phyloP scores from a whole-genome alignment of 1,140 invertebrate species.

The Saccostrea cuccullata region DNA sequence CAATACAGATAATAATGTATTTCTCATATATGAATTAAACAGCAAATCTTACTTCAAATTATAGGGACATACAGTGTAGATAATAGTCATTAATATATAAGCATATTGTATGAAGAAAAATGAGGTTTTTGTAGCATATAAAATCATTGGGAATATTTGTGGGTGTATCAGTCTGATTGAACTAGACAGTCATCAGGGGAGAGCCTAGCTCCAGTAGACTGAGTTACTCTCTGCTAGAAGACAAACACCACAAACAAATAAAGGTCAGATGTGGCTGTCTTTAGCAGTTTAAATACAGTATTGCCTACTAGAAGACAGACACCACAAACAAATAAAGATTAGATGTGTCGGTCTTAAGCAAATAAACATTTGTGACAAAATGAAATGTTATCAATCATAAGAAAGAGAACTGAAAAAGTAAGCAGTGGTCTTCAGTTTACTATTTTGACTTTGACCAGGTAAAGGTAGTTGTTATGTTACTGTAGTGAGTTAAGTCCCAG shows the following conservation, averaged over 20 bases:
- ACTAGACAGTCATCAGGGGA: neutral
- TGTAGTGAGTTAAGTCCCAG: too few relatives aligned
- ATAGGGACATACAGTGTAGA: too few relatives aligned
- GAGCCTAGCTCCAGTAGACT: neutral
- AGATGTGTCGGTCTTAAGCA: neutral
- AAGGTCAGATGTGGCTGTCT: neutral
- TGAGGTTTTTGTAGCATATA: too few relatives aligned
- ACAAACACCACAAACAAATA: neutral
- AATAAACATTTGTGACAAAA: neutral
- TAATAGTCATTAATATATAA: too few relatives aligned
- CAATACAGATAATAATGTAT: neutral
- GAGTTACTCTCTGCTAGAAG: slow-evolving; percentile 8
- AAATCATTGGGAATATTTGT: neutral
- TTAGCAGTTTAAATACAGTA: neutral
- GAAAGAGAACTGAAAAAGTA: too few relatives aligned
- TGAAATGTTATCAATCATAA: too few relatives aligned
- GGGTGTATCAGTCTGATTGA: neutral
- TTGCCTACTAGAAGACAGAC: neutral
- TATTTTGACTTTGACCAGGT: too few relatives aligned
- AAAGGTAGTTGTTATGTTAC: too few relatives aligned
- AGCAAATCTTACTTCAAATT: neutral
- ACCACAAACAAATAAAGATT: neutral
- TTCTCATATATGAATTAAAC: neutral
- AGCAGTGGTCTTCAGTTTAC: too few relatives aligned
- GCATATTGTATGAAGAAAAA: too few relatives aligned